phyloP scores from a whole-genome alignment of 2,797 vertebrate genomes.

The Danio kyathit region DNA sequence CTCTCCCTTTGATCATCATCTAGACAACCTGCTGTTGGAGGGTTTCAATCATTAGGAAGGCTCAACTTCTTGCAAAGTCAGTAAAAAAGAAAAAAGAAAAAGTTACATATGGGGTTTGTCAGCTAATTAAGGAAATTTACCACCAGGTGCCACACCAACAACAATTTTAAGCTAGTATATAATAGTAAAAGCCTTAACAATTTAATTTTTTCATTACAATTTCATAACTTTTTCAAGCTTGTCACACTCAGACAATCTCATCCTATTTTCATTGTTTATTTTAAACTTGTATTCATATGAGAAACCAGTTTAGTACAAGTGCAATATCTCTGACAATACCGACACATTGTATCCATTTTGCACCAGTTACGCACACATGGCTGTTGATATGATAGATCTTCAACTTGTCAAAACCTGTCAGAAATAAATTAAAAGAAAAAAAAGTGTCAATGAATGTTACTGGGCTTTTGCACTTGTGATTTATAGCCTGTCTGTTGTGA shows the following conservation, averaged over 20 bases:
- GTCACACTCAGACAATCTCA: neutral
- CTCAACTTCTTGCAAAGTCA: no score
- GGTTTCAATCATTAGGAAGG: no score
- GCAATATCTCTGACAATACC: neutral
- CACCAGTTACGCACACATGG: neutral
- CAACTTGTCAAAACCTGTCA: slow-evolving; percentile 20
- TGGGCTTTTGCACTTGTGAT: slow-evolving; percentile 38
- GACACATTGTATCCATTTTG: neutral
- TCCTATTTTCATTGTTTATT: neutral
- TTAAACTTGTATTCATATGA: slow-evolving; percentile 31
- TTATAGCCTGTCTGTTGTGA: slow-evolving; percentile 41
- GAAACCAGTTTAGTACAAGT: slow-evolving; percentile 24
- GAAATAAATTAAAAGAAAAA: slow-evolving; percentile 27
- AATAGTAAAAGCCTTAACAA: no score
- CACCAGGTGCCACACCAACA: no score
- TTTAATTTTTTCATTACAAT: no score
- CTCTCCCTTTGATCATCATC: no score
- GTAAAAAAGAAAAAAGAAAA: no score
- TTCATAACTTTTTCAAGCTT: neutral
- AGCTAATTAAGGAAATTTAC: no score
- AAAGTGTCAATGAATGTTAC: slow-evolving; percentile 40
- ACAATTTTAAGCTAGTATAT: no score
- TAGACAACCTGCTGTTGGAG: no score
- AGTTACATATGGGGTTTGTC: no score
- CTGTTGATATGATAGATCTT: slow-evolving; percentile 46